These are phyloP conservation scores for Aphrophora alni DNA, from an alignment of 2,888 invertebrate genomes.

Conservation along the genomic window DNA sequence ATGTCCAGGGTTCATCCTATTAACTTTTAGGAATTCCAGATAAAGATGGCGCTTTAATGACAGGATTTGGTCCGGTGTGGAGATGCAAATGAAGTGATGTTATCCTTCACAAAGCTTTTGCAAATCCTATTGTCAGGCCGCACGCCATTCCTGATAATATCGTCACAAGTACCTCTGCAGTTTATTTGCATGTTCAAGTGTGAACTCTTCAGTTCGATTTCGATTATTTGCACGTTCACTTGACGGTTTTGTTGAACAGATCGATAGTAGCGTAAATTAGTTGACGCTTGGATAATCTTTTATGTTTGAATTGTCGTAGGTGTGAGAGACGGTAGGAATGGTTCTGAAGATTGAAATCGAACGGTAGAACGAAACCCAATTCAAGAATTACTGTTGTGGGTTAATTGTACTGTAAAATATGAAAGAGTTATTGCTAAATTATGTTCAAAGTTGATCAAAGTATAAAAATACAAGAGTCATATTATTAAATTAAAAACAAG, in stretches of 20 bases:
- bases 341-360: too few species aligned
- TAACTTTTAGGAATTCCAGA: conserved; percentile 9
- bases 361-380: too few species aligned
- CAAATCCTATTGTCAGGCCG: neutral
- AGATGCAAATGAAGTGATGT: conserved; percentile 3
- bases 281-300: neutral
- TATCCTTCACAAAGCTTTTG: neutral
- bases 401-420: too few species aligned
- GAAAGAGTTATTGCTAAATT: too few species aligned
- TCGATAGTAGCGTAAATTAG: neutral
- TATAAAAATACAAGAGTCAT: too few species aligned
- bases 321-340: too few species aligned
- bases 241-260: neutral
- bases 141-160: neutral
- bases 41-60: conserved; percentile 2
- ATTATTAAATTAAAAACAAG: too few species aligned
- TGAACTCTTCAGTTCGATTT: neutral
- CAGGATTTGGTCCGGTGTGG: neutral
- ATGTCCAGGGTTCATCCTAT: neutral
- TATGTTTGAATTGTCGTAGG: neutral
- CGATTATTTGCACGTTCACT: neutral
- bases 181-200: neutral
- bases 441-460: too few species aligned
- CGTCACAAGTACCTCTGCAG: neutral
- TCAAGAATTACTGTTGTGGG: too few species aligned